Base-by-base conservation (phyloP, 2,113 vertebrate species). In the Sander vitreus region DNA sequence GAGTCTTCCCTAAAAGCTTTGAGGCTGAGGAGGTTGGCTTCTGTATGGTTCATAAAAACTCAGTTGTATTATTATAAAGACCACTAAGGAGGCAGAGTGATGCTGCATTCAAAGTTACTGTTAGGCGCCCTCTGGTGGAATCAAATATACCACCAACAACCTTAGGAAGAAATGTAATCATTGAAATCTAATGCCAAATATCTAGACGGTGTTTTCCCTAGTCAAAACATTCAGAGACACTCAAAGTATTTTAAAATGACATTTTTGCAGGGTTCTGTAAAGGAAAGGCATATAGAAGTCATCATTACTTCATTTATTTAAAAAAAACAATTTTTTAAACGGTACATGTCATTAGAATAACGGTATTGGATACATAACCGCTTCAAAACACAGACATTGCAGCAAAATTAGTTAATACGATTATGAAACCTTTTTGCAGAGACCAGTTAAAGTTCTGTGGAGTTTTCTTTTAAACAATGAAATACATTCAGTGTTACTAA, bases 101-200 rank as follows among this genome's bases (percentile, higher is more conserved):
- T 23, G 51, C 16, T 60, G 57, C 16, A 53, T 16, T 45, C 10
- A 73, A 7, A 53, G 43, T 74, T 53, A 15, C 60, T 10, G 81
- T 59, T 59, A 11, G 25, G 15, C 23, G 47, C 85, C 88, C 74
- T 85, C 90, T 88, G 11, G 70, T 91, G 88, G 87, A 79, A 45
- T 8, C 15, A 89, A 36, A 36, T 47, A 27, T 8, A 59, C 6
- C 11, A 60, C 70, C 54, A 84, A 67, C 78, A 70, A 27, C 18
- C 1, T 30, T 43, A 48, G 55, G 1, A 0, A 4, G 15, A 64
- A n/a, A 48, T 73, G 54, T 70, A 47, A 45, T 85, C 14, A 70
- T 78, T 36, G 55, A 25, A 67, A 50, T 54, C 1, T 7, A 13
- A 50, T 36, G 15, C 0, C 39, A 71, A 47, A 73, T 55, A 13